These are phyloP conservation scores for Pantherophis vulpinus DNA, from an alignment of 2,797 vertebrate genomes.

Conservation along the genomic window DNA sequence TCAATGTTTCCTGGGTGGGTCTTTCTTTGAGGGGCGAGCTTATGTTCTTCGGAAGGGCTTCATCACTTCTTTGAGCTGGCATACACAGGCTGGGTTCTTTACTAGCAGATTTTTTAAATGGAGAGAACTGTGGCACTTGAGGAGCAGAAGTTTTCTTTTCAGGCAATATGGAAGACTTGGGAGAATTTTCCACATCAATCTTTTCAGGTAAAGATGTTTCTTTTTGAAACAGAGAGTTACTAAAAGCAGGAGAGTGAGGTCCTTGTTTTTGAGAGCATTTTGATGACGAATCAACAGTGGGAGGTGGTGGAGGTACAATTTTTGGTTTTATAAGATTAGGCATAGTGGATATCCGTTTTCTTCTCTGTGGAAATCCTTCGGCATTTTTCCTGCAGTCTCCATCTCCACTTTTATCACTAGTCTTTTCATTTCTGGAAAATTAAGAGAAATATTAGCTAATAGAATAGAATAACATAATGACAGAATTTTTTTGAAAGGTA, in stretches of 20 bases:
- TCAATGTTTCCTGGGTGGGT: constrained; percentile 61
- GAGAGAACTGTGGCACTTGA: constrained; percentile 69
- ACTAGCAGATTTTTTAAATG: constrained; percentile 54
- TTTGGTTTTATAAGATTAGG: constrained; percentile 79
- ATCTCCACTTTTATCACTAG: constrained; percentile 51
- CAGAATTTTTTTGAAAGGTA: constrained; percentile 26
- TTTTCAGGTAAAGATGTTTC: constrained; percentile 47
- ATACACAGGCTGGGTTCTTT: constrained; percentile 46
- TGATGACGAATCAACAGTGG: constrained; percentile 34
- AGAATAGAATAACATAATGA: neutral
- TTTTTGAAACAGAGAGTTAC: constrained; percentile 40
- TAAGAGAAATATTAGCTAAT: constrained; percentile 26
- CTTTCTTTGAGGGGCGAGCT: constrained; percentile 64
- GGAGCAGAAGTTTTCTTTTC: constrained; percentile 69
- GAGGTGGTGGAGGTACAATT: constrained; percentile 69
- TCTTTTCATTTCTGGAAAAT: constrained; percentile 70
- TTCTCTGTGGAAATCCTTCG: constrained; percentile 77
- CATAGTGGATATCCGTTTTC: constrained; percentile 82
- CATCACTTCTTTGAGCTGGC: constrained; percentile 41
- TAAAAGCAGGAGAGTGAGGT: constrained; percentile 38
- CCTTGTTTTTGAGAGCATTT: constrained; percentile 63
- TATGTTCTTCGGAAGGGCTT: constrained; percentile 48
- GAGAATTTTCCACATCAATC: constrained; percentile 37
- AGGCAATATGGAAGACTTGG: constrained; percentile 65
- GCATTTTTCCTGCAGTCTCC: constrained; percentile 61